Evolutionary conservation across 2,797 vertebrate genomes (phyloP), one percentile per base, ranked within the genome.

Genomic region (Neosilurus hyrtlii): DNA sequence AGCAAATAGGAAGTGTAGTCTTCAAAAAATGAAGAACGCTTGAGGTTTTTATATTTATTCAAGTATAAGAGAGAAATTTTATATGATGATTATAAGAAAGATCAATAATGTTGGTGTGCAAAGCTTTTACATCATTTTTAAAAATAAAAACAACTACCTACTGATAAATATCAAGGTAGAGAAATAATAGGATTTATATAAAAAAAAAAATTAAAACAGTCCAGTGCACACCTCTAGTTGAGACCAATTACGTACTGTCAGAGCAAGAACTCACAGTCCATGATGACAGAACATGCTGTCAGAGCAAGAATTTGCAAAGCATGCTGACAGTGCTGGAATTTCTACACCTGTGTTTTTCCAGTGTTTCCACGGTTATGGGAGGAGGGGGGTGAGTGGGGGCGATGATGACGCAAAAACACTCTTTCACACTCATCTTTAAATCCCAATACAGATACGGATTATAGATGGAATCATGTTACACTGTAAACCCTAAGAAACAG

Each of bases 201-300:
- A 30, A 30, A 30, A 30, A 30, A 30, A 30, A 30, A 30, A 30
- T 1, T 1, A 62, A 51, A 78, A 49, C 22, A 51, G 54, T 20
- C 54, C 6, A 59, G 54, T 0, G 4, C 71, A 56, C 14, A 30
- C 61, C 56, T 24, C 6, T 43, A 61, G 20, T 15, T 49, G 57
- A 43, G 30, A 43, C 57, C 11, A 61, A 22, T 62, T 76, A 61
- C 7, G 1, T 37, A 62, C 57, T 43, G 74, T 76, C 74, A 61
- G 74, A 61, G 35, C 56, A 59, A 35, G 57, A 76, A 76, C 56
- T 76, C 20, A 2, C 57, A 61, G 35, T 61, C 8, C 74, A 15
- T n/a, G 22, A 61, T 76, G 74, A 76, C 74, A 35, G 56, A 59
- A 62, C 75, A 62, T 77, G 75, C 59, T 63, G 37, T 63, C 59